A percentile compares a stretch with the other conserved stretches of the same genome.
Conservation (phyloP, 2,113 vertebrate genomes). For the Platysternon megacephalum region DNA sequence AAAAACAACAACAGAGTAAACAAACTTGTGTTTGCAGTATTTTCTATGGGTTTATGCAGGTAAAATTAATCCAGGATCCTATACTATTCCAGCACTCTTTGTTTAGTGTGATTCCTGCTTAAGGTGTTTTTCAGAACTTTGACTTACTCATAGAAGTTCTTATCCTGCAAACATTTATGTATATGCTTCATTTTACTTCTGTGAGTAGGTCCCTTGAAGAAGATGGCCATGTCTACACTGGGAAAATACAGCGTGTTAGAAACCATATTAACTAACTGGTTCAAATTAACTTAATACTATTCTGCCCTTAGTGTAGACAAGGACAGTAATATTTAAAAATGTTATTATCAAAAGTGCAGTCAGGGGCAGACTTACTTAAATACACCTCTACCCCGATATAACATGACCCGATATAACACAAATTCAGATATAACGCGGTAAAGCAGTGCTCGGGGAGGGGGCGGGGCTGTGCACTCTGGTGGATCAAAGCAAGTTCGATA, state of each 20-base stretch:
- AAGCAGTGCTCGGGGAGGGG: no score
- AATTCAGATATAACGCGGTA: no score
- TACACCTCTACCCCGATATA: no score
- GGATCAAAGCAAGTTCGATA: no score
- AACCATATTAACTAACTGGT: neutral
- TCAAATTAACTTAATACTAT: neutral
- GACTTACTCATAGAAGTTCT: neutral
- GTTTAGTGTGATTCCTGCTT: neutral
- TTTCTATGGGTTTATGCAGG: neutral
- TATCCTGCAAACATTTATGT: neutral
- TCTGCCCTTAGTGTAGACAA: no score
- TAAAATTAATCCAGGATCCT: neutral
- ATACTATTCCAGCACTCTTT: neutral
- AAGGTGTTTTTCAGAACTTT: neutral
- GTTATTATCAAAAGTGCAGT: neutral
- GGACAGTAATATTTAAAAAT: neutral
- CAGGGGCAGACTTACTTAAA: neutral
- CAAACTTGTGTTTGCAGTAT: neutral
- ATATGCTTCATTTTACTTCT: neutral
- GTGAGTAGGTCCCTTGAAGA: neutral
- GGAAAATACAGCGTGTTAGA: neutral
- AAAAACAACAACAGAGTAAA: neutral
- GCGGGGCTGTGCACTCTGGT: no score
- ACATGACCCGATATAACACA: no score
- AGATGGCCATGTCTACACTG: rapidly evolving